These are phyloP conservation scores for Myotis findleyi DNA, from an alignment of 2,797 vertebrate species.

Conservation along the genomic window DNA sequence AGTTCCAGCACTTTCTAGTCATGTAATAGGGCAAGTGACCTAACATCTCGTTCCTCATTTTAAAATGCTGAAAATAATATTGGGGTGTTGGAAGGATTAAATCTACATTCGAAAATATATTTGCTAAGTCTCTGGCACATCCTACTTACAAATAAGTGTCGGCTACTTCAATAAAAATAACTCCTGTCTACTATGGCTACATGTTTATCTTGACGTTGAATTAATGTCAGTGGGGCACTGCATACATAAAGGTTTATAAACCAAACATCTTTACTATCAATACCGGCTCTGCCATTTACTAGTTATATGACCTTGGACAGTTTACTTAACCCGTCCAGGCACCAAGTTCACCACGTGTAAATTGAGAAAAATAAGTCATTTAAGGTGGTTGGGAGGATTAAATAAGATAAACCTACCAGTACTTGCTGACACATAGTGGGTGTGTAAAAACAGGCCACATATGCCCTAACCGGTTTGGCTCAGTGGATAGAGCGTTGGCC, in stretches of 20 bases:
- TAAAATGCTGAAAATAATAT: not conserved
- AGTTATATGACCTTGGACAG: not conserved
- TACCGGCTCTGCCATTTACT: not conserved
- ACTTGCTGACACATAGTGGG: not conserved
- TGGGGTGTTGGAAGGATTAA: not conserved
- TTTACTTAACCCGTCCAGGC: conserved; percentile 24
- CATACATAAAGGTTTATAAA: conserved; percentile 13
- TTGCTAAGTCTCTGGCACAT: not conserved
- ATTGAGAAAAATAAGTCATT: conserved; percentile 40
- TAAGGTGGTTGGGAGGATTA: not conserved
- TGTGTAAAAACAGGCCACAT: not conserved
- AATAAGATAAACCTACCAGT: not conserved
- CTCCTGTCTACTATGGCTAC: not conserved
- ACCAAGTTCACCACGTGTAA: not conserved
- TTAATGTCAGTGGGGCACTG: not conserved
- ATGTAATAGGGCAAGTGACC: not conserved
- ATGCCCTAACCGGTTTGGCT: too few species aligned
- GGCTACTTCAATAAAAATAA: not conserved
- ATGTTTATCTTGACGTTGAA: not conserved
- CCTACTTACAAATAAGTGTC: not conserved
- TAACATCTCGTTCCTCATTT: not conserved
- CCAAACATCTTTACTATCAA: not conserved
- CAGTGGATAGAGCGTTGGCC: too few species aligned
- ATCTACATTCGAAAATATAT: not conserved
- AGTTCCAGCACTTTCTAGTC: not conserved